Evolutionary conservation across 2,888 invertebrate genomes (phyloP), one percentile per base, ranked within the genome.

Genomic region (Prosapia bicincta): DNA sequence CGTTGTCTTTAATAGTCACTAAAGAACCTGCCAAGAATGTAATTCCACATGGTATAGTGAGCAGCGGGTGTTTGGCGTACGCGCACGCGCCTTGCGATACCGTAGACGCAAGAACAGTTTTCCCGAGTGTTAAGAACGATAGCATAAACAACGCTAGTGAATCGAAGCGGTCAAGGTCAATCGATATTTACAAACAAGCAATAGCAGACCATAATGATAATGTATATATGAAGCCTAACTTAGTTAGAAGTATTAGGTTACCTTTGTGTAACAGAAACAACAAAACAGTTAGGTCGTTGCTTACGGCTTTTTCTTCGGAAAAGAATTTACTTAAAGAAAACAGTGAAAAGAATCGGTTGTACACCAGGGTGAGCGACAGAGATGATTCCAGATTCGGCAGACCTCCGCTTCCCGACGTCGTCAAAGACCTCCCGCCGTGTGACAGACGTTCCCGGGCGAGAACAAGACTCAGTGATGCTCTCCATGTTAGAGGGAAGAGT

Each of bases 391-490:
- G 54, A 67, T 76, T 70, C 38, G 69, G 76, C 3, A 54, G 67
- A 15, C 75, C 72, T 10, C 77, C 72, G 2, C 75, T 80, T 5
- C 79, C 80, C 0, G 79, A 80, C 38, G 78, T 80, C 9, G 77
- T 80, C 83, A 91, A 75, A n/a, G 80, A 79, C 54, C 74, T 77
- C 10, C 80, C 77, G 0, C 78, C 79, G n/a, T 77, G 79, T 85
- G 83, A 87, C 85, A 82, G 88, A 86, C 85, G 87, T 86, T 85
- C 88, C 85, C 24, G 76, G 26, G 54, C 85, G 86, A 86, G 86
- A 85, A 87, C 82, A 86, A 87, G 84, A 86, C 86, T 85, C 69
- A 87, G 87, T 77, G 84, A 87, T 77, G 87, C 87, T 15, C 87
- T 86, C 80, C 86, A 87, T 26, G 87, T 87, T 2, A 67, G 79